Evolutionary conservation across 2,113 vertebrate species (phyloP), one percentile per base, ranked within the genome.

Genomic region (Dinomys branickii): DNA sequence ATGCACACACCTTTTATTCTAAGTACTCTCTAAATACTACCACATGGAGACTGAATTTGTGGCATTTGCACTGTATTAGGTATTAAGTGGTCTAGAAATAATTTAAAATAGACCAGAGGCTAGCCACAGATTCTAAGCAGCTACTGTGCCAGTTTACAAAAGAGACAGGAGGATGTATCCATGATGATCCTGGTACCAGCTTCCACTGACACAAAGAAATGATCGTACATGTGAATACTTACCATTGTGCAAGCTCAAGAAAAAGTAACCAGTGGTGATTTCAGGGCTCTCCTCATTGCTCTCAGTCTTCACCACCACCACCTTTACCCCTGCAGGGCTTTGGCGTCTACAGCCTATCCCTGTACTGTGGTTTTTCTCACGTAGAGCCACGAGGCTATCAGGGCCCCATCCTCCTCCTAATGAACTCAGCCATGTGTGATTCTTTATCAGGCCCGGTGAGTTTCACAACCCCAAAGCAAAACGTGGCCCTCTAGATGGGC

Each of bases 371-470:
- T n/a, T n/a, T 58, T n/a, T 30, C 78, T 24, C n/a, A 67, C 9
- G 10, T 5, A 20, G 7, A 47, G 10, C 1, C 5, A 11, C 3
- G 14, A 50, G 28, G 14, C 14, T 73, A n/a, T 5, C 2, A 4
- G 30, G 6, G 30, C 1, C n/a, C 14, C 11, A 6, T 7, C 35
- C 77, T 67, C 56, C 41, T 20, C 69, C 41, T 20, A 7, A 9
- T 1, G 44, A 33, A 24, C 5, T 0, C 1, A 20, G 0, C 13
- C 24, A 0, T 3, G 26, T 58, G 3, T 2, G 20, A 1, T 30
- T 14, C 20, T 83, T 44, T 22, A 11, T 20, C 11, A 10, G 41
- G 0, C 2, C 30, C 0, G 3, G 26, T 5, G 38, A 69, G 4
- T 7, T 22, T 4, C n/a, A 8, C 12, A 6, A 6, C 4, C 38